These are phyloP conservation scores for Tricholauxania praeusta DNA, from an alignment of 2,888 invertebrate species.

Conservation along the genomic window DNA sequence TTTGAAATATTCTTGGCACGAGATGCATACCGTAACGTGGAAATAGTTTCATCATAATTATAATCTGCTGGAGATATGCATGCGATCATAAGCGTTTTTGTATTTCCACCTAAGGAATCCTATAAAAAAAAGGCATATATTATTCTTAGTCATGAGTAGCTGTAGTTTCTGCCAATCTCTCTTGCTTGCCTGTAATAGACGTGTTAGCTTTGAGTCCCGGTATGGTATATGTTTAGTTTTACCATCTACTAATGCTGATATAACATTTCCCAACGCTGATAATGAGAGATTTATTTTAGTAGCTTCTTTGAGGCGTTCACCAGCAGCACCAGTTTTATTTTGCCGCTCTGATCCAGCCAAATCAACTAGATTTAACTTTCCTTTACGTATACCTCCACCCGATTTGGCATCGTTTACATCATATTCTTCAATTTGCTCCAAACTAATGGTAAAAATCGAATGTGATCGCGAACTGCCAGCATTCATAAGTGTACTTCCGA, in stretches of 20 bases:
- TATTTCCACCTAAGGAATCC: constrained; percentile 88
- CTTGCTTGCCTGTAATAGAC: constrained; percentile 75
- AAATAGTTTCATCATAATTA: constrained; percentile 87
- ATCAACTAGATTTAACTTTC: constrained; percentile 87
- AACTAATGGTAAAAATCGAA: constrained; percentile 86
- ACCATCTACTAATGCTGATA: constrained; percentile 86
- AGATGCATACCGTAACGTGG: constrained; percentile 85
- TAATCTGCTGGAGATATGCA: constrained; percentile 85
- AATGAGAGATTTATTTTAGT: constrained; percentile 90
- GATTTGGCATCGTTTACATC: constrained; percentile 39
- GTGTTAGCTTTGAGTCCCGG: constrained; percentile 87
- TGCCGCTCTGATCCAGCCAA: constrained; percentile 91
- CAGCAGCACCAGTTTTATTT: constrained; percentile 85
- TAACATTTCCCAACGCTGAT: constrained; percentile 88
- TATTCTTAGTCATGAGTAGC: background rate
- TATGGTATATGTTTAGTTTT: constrained; percentile 85
- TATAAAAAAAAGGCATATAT: constrained; percentile 54
- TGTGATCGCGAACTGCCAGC: constrained; percentile 88
- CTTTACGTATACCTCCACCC: constrained; percentile 55
- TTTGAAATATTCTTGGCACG: constrained; percentile 89
- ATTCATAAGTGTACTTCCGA: constrained; percentile 91
- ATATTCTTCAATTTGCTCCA: constrained; percentile 79
- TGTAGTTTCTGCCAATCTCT: background rate
- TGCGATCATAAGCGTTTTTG: constrained; percentile 89
- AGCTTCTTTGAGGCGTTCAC: constrained; percentile 87